phyloP scores from a whole-genome alignment of 2,888 invertebrate species.

The Iselma pallidipennis region DNA sequence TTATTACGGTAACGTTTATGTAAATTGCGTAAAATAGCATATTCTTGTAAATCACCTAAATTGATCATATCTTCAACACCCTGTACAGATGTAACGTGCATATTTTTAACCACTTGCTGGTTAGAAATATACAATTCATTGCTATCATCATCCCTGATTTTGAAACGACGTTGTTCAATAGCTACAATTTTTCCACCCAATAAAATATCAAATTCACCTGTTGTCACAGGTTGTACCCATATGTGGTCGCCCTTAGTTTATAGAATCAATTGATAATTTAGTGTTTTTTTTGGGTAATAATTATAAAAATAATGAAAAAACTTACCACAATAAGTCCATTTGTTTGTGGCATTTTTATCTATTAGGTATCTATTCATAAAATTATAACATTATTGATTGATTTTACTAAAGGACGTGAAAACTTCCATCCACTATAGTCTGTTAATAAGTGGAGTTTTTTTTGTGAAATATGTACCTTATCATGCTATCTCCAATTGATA shows the following conservation, averaged over 20 bases:
- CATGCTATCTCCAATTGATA: not conserved
- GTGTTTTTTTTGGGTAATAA: too few relatives aligned
- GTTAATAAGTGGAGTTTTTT: not conserved
- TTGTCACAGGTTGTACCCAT: conserved; percentile 79
- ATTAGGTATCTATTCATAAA: not conserved
- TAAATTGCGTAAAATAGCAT: conserved; percentile 89
- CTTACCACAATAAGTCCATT: not conserved
- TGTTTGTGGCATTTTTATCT: not conserved
- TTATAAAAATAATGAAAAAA: not conserved
- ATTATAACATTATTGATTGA: not conserved
- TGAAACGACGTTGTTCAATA: conserved; percentile 74
- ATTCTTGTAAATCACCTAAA: conserved; percentile 91
- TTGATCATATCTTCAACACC: conserved; percentile 97
- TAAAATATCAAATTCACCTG: conserved; percentile 80
- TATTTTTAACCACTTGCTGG: conserved; percentile 68
- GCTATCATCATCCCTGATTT: conserved; percentile 83
- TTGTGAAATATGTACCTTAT: not conserved
- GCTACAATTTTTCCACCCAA: conserved; percentile 82
- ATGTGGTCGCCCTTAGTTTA: conserved; percentile 91
- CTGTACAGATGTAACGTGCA: conserved; percentile 77
- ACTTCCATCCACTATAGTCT: too few relatives aligned
- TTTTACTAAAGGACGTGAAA: too few relatives aligned
- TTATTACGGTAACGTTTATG: conserved; percentile 86
- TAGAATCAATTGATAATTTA: conserved; percentile 12
- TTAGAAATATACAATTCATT: conserved; percentile 67